Conservation (phyloP, 2,113 vertebrate species). For the Forbesichthys papilliferus region DNA sequence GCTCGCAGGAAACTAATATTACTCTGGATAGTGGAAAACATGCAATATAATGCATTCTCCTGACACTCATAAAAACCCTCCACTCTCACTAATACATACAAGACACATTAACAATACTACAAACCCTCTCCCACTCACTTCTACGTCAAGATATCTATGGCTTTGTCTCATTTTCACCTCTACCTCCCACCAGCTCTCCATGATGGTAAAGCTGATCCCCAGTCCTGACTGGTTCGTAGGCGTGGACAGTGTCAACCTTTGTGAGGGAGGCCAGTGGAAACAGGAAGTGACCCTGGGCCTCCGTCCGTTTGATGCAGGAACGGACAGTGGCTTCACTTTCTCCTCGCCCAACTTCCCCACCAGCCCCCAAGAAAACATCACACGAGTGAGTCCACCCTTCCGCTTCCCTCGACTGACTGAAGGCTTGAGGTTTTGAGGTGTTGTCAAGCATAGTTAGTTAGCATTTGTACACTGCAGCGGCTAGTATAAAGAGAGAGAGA, state of each 20-base stretch:
- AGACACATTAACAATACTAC: too few relatives aligned
- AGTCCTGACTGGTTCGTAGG: slow-evolving; percentile 84
- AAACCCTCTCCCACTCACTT: not conserved
- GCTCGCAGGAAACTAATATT: slow-evolving; percentile 70
- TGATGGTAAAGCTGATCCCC: slow-evolving; percentile 80
- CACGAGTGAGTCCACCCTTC: slow-evolving; percentile 55
- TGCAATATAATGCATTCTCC: too few relatives aligned
- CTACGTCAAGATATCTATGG: not conserved
- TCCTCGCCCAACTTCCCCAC: slow-evolving; percentile 80
- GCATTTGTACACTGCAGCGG: not conserved
- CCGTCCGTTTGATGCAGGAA: slow-evolving; percentile 78
- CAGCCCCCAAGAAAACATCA: slow-evolving; percentile 76
- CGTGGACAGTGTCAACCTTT: slow-evolving; percentile 74
- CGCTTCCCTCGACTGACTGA: not conserved
- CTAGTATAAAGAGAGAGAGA: too few relatives aligned
- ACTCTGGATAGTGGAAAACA: slow-evolving; percentile 47
- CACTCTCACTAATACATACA: not conserved
- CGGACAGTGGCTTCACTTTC: slow-evolving; percentile 82
- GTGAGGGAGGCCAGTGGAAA: slow-evolving; percentile 74
- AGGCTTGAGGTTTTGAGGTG: not conserved
- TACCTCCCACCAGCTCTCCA: slow-evolving; percentile 67
- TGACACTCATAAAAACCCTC: not conserved
- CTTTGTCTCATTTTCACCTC: not conserved
- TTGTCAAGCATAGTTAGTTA: not conserved
- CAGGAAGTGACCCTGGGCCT: slow-evolving; percentile 77